Evolutionary conservation across 2,888 invertebrate species (phyloP).

Genomic region (Ophion ventricosus): DNA sequence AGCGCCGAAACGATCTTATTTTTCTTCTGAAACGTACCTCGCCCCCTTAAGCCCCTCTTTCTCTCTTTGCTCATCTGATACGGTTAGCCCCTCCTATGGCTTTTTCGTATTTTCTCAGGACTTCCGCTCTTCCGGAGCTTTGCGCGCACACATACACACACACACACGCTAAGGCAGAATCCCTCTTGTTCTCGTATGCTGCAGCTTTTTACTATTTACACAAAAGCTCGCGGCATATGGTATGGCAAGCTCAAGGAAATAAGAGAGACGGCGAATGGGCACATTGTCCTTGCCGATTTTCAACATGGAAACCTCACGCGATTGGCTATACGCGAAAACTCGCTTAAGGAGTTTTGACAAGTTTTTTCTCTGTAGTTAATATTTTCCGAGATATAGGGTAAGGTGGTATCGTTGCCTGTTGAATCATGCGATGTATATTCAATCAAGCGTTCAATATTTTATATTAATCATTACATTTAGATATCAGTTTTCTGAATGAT

Average conservation of each 20-base stretch:
- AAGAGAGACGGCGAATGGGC: background rate
- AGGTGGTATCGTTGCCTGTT: too few relatives aligned
- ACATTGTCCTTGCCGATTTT: too few relatives aligned
- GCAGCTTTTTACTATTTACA: constrained; percentile 27
- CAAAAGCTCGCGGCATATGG: constrained; percentile 12
- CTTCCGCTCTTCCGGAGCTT: constrained; percentile 11
- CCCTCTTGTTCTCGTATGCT: too few relatives aligned
- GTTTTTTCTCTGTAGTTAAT: too few relatives aligned
- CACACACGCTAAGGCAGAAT: background rate
- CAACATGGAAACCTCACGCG: too few relatives aligned
- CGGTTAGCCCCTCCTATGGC: constrained; percentile 18
- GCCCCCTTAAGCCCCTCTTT: constrained; percentile 26
- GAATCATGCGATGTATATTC: too few relatives aligned
- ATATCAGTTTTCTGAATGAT: too few relatives aligned
- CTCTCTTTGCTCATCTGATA: background rate
- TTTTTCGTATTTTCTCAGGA: constrained; percentile 19
- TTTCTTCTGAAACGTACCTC: constrained; percentile 70
- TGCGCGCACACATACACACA: background rate
- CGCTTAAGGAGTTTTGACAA: too few relatives aligned
- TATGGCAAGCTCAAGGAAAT: background rate
- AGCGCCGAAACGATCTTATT: constrained; percentile 71
- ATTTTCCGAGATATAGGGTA: too few relatives aligned
- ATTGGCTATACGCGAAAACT: too few relatives aligned
- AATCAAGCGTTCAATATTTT: too few relatives aligned
- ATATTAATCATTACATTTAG: too few relatives aligned